A percentile compares a stretch with the other conserved stretches of the same genome.
phyloP scores from a whole-genome alignment of 2,113 vertebrate genomes.

The Noturus placidus region DNA sequence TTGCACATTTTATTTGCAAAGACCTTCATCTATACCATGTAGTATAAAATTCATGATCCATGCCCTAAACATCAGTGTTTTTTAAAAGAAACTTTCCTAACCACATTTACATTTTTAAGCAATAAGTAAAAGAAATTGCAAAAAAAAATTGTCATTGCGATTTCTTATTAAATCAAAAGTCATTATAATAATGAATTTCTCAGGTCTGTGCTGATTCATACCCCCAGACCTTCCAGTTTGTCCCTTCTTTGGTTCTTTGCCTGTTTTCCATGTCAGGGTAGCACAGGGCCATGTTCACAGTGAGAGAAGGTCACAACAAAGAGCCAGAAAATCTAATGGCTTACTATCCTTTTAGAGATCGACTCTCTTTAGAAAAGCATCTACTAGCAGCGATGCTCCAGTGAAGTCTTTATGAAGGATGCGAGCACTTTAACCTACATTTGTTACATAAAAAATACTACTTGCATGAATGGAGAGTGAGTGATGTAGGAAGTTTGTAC shows the following conservation, averaged over 20 bases:
- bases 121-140: neutral
- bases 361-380: constrained; percentile 27
- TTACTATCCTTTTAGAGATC: constrained; percentile 27
- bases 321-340: constrained; percentile 11
- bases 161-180: neutral
- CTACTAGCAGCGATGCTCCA: constrained; percentile 3
- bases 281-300: constrained; percentile 19
- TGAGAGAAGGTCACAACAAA: constrained; percentile 15
- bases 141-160: neutral
- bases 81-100: neutral
- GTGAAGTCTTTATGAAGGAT: constrained; percentile 32
- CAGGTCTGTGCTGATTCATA: neutral
- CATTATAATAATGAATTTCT: neutral
- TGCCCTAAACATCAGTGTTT: neutral
- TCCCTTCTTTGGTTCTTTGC: neutral
- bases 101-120: neutral
- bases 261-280: neutral
- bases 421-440: neutral
- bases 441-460: constrained; percentile 2
- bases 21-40: neutral
- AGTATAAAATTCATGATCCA: neutral
- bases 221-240: neutral
- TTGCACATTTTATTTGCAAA: neutral
- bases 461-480: constrained; percentile 1
- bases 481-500: neutral